phyloP scores from a whole-genome alignment of 2,888 invertebrate species.

The Bugulina stolonifera region DNA sequence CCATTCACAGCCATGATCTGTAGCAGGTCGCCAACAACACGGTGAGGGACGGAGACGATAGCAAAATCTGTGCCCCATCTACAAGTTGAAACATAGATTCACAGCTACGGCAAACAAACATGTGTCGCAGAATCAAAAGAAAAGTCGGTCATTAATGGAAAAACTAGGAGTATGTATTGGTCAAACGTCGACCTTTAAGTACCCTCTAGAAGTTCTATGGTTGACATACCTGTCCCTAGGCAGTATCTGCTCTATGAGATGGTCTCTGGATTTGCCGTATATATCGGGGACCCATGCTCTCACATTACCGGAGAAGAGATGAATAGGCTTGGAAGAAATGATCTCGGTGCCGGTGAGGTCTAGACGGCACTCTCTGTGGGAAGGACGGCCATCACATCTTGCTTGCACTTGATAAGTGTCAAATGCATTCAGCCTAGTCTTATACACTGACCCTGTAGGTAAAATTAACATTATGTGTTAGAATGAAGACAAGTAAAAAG shows the following conservation, averaged over 20 bases:
- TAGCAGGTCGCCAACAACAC: constrained; percentile 12
- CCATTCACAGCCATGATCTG: constrained; percentile 24
- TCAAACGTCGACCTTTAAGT: not conserved
- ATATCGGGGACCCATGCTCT: constrained; percentile 16
- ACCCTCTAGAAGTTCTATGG: not conserved
- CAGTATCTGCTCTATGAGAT: constrained; percentile 11
- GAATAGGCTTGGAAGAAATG: not conserved
- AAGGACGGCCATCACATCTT: not conserved
- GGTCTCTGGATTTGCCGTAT: constrained; percentile 17
- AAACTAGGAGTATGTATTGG: no score
- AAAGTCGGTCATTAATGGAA: no score
- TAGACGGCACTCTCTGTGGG: not conserved
- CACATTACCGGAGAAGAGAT: constrained; percentile 18
- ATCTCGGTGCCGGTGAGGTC: constrained; percentile 11
- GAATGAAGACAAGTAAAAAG: no score
- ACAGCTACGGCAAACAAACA: no score
- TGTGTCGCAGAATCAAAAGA: no score
- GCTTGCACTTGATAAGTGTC: constrained; percentile 21
- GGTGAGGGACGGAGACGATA: constrained; percentile 5
- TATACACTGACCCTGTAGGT: constrained; percentile 1
- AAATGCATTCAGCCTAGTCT: constrained; percentile 17
- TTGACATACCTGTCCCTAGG: constrained; percentile 1
- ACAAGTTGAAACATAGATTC: not conserved
- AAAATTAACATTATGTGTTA: no score
- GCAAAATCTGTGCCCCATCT: constrained; percentile 26